These are phyloP conservation scores for Corydoras sp. DNA, from an alignment of 2,113 vertebrate species.

Conservation along the genomic window DNA sequence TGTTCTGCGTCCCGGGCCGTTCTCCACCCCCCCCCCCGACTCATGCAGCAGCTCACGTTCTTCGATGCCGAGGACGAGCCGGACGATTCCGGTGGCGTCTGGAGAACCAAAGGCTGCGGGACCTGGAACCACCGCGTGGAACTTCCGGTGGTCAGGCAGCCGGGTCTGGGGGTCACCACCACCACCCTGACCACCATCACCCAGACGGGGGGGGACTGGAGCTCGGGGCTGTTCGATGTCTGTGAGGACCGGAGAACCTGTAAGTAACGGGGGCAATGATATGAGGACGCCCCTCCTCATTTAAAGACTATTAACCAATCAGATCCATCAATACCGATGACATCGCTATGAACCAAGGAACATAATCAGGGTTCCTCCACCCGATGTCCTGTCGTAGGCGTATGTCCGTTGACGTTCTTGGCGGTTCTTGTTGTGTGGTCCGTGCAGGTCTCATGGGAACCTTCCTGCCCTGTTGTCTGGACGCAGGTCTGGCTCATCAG, in stretches of 20 bases:
- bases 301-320: too few species aligned
- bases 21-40: too few species aligned
- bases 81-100: conserved; percentile 1
- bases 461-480: conserved; percentile 67
- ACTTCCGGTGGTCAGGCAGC: conserved; percentile 61
- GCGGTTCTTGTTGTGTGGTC: not conserved
- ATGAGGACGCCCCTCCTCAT: too few species aligned
- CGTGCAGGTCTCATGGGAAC: conserved; percentile 69
- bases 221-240: conserved; percentile 65
- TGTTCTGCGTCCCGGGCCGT: too few species aligned
- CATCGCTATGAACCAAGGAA: too few species aligned
- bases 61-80: not conserved
- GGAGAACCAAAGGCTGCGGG: conserved; percentile 11
- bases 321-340: too few species aligned
- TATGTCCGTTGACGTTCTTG: too few species aligned
- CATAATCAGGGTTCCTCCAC: too few species aligned
- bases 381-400: too few species aligned
- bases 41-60: conserved; percentile 18
- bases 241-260: conserved; percentile 65
- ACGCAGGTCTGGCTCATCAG: conserved; percentile 71
- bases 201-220: conserved; percentile 71
- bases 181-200: conserved; percentile 66
- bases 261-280: conserved; percentile 40
- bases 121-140: conserved; percentile 25
- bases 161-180: conserved; percentile 55